phyloP scores from a whole-genome alignment of 2,797 vertebrate genomes.

The Rhinogobio ventralis region DNA sequence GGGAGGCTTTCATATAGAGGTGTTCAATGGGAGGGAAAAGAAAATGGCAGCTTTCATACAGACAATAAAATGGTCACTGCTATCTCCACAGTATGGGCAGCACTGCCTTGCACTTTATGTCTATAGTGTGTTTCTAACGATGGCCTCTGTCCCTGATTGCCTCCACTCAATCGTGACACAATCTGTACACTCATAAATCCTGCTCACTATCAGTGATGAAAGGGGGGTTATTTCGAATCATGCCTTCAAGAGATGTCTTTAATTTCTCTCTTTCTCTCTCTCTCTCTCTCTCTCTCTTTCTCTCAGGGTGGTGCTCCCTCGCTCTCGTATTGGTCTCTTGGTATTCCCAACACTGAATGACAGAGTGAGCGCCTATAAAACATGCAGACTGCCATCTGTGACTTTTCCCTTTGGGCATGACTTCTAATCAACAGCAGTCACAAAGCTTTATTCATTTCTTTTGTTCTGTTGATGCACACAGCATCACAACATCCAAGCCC shows the following conservation, averaged over 20 bases:
- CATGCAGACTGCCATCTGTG: slow-evolving; percentile 62
- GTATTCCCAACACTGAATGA: slow-evolving; percentile 45
- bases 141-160: neutral
- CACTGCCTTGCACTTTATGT: neutral
- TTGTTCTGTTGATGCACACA: slow-evolving; percentile 55
- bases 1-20: neutral
- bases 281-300: slow-evolving; percentile 8
- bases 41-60: slow-evolving; percentile 27
- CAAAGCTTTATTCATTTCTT: slow-evolving; percentile 52
- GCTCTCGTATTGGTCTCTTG: slow-evolving; percentile 37
- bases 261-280: slow-evolving; percentile 17
- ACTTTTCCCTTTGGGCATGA: slow-evolving; percentile 53
- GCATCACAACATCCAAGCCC: slow-evolving; percentile 50
- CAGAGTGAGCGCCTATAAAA: slow-evolving; percentile 54
- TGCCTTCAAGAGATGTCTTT: slow-evolving; percentile 31
- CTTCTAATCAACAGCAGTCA: slow-evolving; percentile 59
- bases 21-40: neutral
- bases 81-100: neutral
- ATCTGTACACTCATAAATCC: slow-evolving; percentile 19
- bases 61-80: slow-evolving; percentile 31
- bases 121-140: neutral
- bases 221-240: slow-evolving; percentile 36
- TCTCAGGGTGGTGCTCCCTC: slow-evolving; percentile 12
- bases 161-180: slow-evolving; percentile 4
- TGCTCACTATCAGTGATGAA: slow-evolving; percentile 26